Conservation (phyloP, 2,797 vertebrate species). For the Anolis apletophallus region DNA sequence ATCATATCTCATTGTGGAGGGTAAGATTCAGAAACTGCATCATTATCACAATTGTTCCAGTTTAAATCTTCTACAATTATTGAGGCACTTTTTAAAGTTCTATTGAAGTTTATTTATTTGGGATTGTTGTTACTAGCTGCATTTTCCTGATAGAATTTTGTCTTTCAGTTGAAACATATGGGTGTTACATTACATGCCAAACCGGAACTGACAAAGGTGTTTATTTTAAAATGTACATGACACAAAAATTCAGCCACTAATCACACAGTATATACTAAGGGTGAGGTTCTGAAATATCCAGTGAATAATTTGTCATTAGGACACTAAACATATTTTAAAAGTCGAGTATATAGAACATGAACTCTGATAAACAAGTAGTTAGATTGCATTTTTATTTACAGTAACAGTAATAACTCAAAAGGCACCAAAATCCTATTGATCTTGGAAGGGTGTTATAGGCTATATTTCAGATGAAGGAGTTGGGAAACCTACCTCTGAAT, state of each 20-base stretch:
- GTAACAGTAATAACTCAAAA: background rate
- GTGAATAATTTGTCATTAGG: too few relatives aligned
- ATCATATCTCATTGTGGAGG: background rate
- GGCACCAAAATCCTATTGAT: too few relatives aligned
- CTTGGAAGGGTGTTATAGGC: too few relatives aligned
- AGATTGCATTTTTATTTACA: background rate
- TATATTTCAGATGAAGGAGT: too few relatives aligned
- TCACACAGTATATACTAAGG: background rate
- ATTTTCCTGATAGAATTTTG: background rate
- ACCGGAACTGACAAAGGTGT: background rate
- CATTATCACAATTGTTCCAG: background rate
- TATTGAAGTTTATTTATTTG: too few relatives aligned
- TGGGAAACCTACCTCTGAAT: too few relatives aligned
- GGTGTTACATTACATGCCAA: background rate
- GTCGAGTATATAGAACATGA: background rate
- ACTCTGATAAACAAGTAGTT: background rate
- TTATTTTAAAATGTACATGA: background rate
- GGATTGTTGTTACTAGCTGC: too few relatives aligned
- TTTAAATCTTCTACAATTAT: background rate
- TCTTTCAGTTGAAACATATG: background rate
- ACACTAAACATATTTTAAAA: background rate
- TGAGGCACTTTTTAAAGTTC: background rate
- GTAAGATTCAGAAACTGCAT: background rate
- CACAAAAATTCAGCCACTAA: background rate
- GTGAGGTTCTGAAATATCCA: background rate